Conservation (phyloP, 2,797 vertebrate genomes). For the Pseudochromis fuscus region DNA sequence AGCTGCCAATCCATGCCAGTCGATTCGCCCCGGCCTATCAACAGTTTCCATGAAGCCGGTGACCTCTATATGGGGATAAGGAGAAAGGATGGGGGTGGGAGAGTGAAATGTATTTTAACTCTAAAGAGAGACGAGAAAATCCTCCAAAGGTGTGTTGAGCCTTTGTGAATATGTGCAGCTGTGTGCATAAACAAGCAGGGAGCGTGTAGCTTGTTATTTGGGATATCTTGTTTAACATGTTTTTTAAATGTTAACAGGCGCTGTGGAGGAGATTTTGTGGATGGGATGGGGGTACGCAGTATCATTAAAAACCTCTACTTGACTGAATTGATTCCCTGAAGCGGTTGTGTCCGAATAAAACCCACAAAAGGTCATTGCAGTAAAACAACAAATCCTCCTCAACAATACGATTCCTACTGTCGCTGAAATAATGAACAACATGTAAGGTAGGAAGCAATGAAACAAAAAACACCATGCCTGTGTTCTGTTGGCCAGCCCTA, state of each 20-base stretch:
- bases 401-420: background rate
- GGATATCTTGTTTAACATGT: constrained; percentile 40
- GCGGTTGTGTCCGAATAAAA: constrained; percentile 32
- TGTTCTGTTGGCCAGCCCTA: constrained; percentile 70
- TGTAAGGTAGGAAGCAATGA: constrained; percentile 54
- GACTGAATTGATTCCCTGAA: constrained; percentile 37
- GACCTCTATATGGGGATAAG: constrained; percentile 72
- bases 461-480: constrained; percentile 50
- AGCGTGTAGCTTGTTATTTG: constrained; percentile 31
- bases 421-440: constrained; percentile 23
- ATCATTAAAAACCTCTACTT: constrained; percentile 57
- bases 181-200: background rate
- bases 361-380: constrained; percentile 35
- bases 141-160: constrained; percentile 25
- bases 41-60: constrained; percentile 77
- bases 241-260: constrained; percentile 33
- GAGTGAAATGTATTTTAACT: constrained; percentile 49
- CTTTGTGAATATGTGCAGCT: constrained; percentile 8
- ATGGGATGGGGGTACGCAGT: background rate
- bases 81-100: constrained; percentile 17
- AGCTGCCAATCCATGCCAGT: constrained; percentile 81
- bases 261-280: background rate
- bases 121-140: constrained; percentile 41
- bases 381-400: constrained; percentile 13
- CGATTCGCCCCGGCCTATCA: constrained; percentile 75